Percentiles rank a stretch among this genome's conserved stretches.
Conservation (phyloP, 2,888 invertebrate species). For the Adelognathus sp. region DNA sequence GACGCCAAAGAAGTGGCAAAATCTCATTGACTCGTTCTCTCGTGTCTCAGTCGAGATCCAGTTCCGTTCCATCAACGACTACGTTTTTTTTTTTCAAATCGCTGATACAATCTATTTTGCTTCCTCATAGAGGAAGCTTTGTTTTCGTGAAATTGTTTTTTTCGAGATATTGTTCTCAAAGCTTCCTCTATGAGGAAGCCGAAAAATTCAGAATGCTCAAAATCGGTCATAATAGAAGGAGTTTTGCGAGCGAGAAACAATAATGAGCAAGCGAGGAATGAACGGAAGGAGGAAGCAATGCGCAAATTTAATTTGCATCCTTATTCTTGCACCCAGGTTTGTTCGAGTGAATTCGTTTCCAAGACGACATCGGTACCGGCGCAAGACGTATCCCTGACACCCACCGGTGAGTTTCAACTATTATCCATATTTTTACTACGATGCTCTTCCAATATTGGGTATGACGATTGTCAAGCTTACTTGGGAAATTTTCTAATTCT, state of each 20-base stretch:
- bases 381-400: conserved; percentile 70
- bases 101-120: no score
- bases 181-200: no score
- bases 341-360: conserved; percentile 71
- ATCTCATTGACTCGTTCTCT: not conserved
- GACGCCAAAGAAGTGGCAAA: not conserved
- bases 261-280: no score
- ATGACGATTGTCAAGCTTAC: not conserved
- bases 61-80: not conserved
- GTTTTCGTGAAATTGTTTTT: no score
- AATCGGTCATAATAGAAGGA: no score
- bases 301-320: not conserved
- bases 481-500: not conserved
- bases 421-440: conserved; percentile 5
- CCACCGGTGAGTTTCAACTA: conserved; percentile 69
- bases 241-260: no score
- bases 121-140: no score
- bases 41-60: not conserved
- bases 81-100: not conserved
- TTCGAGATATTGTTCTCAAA: no score
- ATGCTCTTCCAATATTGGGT: not conserved
- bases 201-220: no score
- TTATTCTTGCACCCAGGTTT: conserved; percentile 66
- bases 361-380: conserved; percentile 67
- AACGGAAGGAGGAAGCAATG: no score